phyloP scores from a whole-genome alignment of 2,888 invertebrate species.

The Chymomyza procnemis region DNA sequence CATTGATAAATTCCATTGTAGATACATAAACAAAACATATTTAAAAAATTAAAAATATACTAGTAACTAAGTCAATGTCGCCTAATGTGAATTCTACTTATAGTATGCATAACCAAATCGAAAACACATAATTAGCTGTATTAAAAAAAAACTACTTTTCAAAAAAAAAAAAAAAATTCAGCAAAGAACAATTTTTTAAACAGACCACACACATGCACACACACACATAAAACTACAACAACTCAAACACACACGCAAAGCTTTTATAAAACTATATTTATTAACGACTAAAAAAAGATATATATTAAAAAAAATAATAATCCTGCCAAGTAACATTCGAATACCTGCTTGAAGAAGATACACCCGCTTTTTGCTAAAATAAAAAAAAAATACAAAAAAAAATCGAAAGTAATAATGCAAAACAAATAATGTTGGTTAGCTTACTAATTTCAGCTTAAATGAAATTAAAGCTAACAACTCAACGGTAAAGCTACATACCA shows the following conservation, averaged over 20 bases:
- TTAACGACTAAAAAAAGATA: constrained; percentile 31
- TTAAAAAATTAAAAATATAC: constrained; percentile 47
- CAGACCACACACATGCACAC: constrained; percentile 34
- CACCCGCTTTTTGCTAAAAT: constrained; percentile 75
- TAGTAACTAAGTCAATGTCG: constrained; percentile 72
- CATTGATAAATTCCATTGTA: constrained; percentile 66
- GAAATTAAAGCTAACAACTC: constrained; percentile 17
- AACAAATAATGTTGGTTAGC: constrained; percentile 4
- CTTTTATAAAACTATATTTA: constrained; percentile 69
- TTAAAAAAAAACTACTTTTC: constrained; percentile 45
- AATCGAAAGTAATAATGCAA: constrained; percentile 16
- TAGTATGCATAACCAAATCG: constrained; percentile 50
- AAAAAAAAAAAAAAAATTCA: constrained; percentile 29
- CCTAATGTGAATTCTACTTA: constrained; percentile 66
- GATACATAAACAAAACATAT: constrained; percentile 59
- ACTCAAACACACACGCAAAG: constrained; percentile 50
- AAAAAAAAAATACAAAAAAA: constrained; percentile 19
- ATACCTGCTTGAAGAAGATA: constrained; percentile 76
- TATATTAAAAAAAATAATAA: constrained; percentile 63
- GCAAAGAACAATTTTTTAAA: constrained; percentile 23
- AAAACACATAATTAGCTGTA: constrained; percentile 44
- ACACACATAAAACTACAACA: constrained; percentile 23
- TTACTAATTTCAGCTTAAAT: background rate
- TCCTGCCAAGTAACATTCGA: constrained; percentile 76
- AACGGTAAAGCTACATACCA: constrained; percentile 31